A percentile compares a stretch with the other conserved stretches of the same genome.
Conservation (phyloP, 37 sponge, comb jelly and placozoan genomes). For the Ianthella basta region DNA sequence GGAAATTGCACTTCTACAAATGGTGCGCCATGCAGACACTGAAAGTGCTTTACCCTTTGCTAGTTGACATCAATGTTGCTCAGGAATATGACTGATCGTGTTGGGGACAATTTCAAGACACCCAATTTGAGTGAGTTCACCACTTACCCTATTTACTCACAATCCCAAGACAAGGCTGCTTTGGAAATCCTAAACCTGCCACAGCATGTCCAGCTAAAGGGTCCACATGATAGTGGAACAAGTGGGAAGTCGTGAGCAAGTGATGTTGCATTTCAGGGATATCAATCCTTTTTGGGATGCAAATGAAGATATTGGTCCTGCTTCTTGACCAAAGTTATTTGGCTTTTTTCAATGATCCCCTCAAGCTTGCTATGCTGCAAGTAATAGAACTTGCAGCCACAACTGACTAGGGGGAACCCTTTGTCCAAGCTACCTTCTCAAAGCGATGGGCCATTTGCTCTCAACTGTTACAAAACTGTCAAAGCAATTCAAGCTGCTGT, state of each 20-base stretch:
- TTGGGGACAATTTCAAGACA: conserved; percentile 43
- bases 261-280: not conserved
- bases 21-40: conserved; percentile 35
- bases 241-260: not conserved
- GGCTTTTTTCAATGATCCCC: not conserved
- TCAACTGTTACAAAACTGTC: conserved; percentile 33
- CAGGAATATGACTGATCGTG: conserved; percentile 53
- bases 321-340: not conserved
- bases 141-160: conserved; percentile 28
- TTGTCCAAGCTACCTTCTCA: conserved; percentile 45
- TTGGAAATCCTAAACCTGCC: too few relatives aligned
- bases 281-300: not conserved
- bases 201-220: too few relatives aligned
- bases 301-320: not conserved
- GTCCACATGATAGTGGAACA: too few relatives aligned
- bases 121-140: conserved; percentile 44
- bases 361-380: not conserved
- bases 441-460: conserved; percentile 51
- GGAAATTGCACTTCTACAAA: conserved; percentile 36
- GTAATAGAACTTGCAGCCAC: conserved; percentile 3
- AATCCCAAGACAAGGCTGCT: conserved; percentile 20
- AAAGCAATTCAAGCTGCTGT: conserved; percentile 14
- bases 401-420: conserved; percentile 15
- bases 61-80: conserved; percentile 58
- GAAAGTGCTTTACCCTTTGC: conserved; percentile 27